Conservation (phyloP, 2,888 invertebrate genomes). For the Ganaspis brasiliensis region DNA sequence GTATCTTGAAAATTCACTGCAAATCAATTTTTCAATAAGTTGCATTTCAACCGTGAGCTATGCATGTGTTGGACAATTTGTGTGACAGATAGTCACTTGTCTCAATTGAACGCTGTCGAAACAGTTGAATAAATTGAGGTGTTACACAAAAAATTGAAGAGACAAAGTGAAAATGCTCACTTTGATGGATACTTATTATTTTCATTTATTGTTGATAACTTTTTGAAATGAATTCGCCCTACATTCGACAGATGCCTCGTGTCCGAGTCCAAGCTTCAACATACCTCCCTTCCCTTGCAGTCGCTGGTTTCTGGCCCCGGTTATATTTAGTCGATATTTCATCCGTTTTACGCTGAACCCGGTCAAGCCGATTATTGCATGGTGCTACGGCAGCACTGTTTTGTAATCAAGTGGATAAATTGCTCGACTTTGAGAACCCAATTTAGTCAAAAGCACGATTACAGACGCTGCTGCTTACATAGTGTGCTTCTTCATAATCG, state of each 20-base stretch:
- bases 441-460: constrained; percentile 55
- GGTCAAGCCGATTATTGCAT: constrained; percentile 71
- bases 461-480: constrained; percentile 1
- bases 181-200: constrained; percentile 1
- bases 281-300: constrained; percentile 60
- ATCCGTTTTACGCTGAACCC: constrained; percentile 72
- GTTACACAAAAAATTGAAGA: not conserved
- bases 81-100: no score
- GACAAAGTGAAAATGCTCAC: not conserved
- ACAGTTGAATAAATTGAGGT: no score
- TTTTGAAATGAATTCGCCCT: constrained; percentile 71
- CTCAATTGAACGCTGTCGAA: no score
- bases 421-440: constrained; percentile 43
- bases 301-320: constrained; percentile 69
- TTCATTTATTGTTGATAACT: constrained; percentile 38
- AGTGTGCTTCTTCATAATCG: constrained; percentile 19
- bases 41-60: no score
- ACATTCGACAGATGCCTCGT: constrained; percentile 72
- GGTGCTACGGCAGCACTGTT: constrained; percentile 52
- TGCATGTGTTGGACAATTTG: no score
- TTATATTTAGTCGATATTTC: constrained; percentile 77
- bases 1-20: no score
- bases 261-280: constrained; percentile 54
- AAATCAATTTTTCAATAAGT: no score
- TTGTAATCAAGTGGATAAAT: constrained; percentile 54